Evolutionary conservation across 2,888 invertebrate species (phyloP), one percentile per base, ranked within the genome.

Genomic region (Amblyjoppa fuscipennis): DNA sequence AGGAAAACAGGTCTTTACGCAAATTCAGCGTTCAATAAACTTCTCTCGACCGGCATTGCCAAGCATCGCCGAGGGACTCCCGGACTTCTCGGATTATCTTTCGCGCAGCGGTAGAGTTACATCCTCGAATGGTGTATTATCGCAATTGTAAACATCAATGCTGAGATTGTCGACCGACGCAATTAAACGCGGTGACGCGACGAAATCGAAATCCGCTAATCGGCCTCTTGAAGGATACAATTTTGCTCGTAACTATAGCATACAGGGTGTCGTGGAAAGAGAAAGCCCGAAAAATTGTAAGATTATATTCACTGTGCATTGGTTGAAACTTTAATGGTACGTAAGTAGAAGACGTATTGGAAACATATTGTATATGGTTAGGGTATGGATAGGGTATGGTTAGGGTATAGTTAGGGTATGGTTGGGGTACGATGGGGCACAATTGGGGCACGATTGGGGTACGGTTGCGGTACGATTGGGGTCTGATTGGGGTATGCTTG

Each of bases 11-110:
- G 83, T 80, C 45, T 84, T 68, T 34, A 69, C 45, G 79, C 74
- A 69, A 70, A 79, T 79, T 64, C n/a, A 70, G 79, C 53, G 64
- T 79, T 70, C 68, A 20, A 83, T 79, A 74, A 51, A 83, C 78
- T 69, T 38, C 31, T 41, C 38, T 49, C 45, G 25, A 61, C 0
- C 41, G 28, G 38, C 69, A 20, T 31, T 69, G 68, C 69, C 25
- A 69, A 75, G 51, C 31, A 51, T 59, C 59, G 69, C 74, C 41
- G 31, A 49, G 61, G 74, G 49, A 61, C 51, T 76, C 73, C 61
- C 28, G 20, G 68, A 25, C 31, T 25, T 45, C 68, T 81, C 45
- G 68, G n/a, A 45, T 70, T 61, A 61, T 61, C 77, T 34, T 34
- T 77, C 53, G 34, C 70, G 9, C 3, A 38, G 49, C 56, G 25